phyloP scores from a whole-genome alignment of 2,113 vertebrate species.

The Nothocercus julius region DNA sequence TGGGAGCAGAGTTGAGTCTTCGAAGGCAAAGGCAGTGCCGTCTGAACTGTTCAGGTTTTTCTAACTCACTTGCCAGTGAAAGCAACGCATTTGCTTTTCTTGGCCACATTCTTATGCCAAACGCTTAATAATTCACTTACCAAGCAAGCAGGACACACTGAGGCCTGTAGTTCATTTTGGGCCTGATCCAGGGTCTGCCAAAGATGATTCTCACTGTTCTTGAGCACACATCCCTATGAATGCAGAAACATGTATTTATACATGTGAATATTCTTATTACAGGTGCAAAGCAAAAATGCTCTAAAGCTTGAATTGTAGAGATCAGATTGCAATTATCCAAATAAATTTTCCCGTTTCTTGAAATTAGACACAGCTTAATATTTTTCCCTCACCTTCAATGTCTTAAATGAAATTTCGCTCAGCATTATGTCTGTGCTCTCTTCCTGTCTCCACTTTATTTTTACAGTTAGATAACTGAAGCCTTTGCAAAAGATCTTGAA shows the following conservation, averaged over 20 bases:
- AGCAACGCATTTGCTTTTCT: slow-evolving; percentile 13
- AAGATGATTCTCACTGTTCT: neutral
- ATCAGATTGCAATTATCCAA: neutral
- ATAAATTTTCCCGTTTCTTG: neutral
- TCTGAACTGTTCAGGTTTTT: slow-evolving; percentile 13
- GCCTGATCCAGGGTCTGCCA: neutral
- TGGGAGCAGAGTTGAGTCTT: neutral
- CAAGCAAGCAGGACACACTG: neutral
- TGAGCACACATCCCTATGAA: neutral
- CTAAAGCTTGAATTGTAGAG: neutral
- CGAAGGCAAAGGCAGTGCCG: neutral
- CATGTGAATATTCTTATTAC: neutral
- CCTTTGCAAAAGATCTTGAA: neutral
- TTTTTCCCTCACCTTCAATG: neutral
- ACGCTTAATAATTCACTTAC: slow-evolving; percentile 27
- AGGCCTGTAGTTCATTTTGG: neutral
- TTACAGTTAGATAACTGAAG: neutral
- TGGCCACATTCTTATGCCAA: neutral
- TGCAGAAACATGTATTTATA: neutral
- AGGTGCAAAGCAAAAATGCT: neutral
- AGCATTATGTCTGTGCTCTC: neutral
- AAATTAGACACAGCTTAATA: neutral
- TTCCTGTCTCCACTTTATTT: neutral
- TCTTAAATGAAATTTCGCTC: neutral
- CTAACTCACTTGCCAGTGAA: neutral